Evolutionary conservation across 2,888 invertebrate genomes (phyloP).

Genomic region (Dysmachus trigonus): DNA sequence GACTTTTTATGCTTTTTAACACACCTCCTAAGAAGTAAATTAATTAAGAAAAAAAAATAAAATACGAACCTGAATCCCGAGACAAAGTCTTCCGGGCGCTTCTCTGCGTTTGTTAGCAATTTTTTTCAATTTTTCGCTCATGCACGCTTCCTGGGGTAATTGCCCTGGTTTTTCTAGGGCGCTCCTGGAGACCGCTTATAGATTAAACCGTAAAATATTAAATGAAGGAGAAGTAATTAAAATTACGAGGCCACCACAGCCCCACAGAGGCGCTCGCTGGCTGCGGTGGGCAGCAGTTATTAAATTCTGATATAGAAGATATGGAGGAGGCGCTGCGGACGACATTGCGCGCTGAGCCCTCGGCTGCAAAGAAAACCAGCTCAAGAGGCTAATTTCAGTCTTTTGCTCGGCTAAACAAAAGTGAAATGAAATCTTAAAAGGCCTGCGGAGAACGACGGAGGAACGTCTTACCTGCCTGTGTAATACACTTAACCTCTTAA

Average conservation of each 20-base stretch:
- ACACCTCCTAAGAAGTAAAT: slow-evolving; percentile 38
- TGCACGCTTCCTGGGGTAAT: slow-evolving; percentile 13
- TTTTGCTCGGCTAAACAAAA: background rate
- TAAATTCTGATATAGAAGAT: background rate
- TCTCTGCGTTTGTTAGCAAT: background rate
- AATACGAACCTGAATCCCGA: background rate
- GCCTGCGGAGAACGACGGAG: background rate
- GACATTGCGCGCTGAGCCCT: background rate
- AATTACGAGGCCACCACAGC: background rate
- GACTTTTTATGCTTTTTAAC: slow-evolving; percentile 35
- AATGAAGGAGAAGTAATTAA: slow-evolving; percentile 21
- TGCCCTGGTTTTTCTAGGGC: slow-evolving; percentile 17
- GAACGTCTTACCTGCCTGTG: background rate
- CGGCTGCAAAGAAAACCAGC: background rate
- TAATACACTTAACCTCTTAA: background rate
- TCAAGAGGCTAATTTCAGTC: background rate
- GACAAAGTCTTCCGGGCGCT: background rate
- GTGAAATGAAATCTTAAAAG: background rate
- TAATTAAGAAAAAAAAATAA: slow-evolving; percentile 10
- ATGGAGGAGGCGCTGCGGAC: background rate
- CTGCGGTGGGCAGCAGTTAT: background rate
- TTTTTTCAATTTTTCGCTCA: slow-evolving; percentile 16
- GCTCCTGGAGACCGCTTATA: background rate
- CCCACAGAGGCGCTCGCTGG: background rate
- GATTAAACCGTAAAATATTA: slow-evolving; percentile 11